phyloP scores from a whole-genome alignment of 2,888 invertebrate species.

The Tanypteryx hageni region DNA sequence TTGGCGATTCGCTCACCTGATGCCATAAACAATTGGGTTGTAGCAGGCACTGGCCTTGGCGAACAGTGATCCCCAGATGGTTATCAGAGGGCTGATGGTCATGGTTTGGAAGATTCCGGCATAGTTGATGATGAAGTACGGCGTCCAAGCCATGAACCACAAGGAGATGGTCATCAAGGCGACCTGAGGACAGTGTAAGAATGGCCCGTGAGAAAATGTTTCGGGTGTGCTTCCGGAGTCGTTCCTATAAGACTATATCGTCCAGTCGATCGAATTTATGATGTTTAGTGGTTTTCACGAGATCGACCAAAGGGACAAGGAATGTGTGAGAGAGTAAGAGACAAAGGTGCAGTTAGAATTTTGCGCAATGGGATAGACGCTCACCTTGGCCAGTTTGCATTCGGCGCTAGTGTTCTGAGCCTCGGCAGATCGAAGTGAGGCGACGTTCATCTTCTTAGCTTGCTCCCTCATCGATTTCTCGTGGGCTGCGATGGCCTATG shows the following conservation, averaged over 20 bases:
- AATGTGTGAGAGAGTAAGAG: no score
- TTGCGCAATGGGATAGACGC: no score
- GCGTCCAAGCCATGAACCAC: conserved; percentile 96
- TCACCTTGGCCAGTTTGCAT: conserved; percentile 79
- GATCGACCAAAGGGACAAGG: no score
- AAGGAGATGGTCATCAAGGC: conserved; percentile 92
- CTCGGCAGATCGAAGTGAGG: conserved; percentile 84
- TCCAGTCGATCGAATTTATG: no score
- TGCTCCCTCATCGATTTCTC: conserved; percentile 92
- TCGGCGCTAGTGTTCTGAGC: conserved; percentile 78
- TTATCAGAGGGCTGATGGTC: conserved; percentile 86
- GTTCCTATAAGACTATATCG: no score
- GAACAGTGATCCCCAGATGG: conserved; percentile 93
- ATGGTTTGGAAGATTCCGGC: conserved; percentile 86
- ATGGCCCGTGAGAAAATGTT: conserved; percentile 84
- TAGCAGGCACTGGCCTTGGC: conserved; percentile 94
- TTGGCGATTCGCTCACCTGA: conserved; percentile 79
- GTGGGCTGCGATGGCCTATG: conserved; percentile 87
- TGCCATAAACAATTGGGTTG: conserved; percentile 94
- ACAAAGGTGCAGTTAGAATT: no score
- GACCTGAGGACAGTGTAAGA: conserved; percentile 84
- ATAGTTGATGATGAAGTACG: conserved; percentile 89
- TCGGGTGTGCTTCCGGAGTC: no score
- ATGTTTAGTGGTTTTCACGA: no score
- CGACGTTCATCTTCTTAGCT: conserved; percentile 95